These are phyloP conservation scores for Loripinus fragilis DNA, from an alignment of 2,888 invertebrate species.

Conservation along the genomic window DNA sequence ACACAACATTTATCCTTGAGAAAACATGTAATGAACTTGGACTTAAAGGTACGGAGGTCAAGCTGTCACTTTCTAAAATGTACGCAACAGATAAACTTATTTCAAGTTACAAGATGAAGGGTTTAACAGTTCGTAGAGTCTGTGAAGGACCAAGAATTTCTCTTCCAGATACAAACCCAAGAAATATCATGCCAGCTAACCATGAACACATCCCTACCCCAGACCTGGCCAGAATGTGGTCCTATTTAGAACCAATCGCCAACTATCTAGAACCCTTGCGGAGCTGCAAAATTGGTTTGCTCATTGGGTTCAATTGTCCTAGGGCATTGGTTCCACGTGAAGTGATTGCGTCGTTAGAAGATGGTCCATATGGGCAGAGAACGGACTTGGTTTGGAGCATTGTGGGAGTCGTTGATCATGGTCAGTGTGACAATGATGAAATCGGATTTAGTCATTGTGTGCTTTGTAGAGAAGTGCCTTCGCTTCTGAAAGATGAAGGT, in stretches of 20 bases:
- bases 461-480: constrained; percentile 10
- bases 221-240: constrained; percentile 35
- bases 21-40: constrained; percentile 33
- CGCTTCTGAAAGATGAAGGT: neutral
- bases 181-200: constrained; percentile 53
- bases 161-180: constrained; percentile 52
- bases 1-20: constrained; percentile 56
- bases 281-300: constrained; percentile 45
- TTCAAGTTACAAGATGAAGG: constrained; percentile 21
- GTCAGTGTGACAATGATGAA: constrained; percentile 37
- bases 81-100: constrained; percentile 34
- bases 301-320: constrained; percentile 61
- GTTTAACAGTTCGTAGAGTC: constrained; percentile 48
- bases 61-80: constrained; percentile 36
- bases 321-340: constrained; percentile 57
- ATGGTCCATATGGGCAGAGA: constrained; percentile 53
- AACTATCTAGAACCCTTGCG: constrained; percentile 28
- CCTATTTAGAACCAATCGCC: constrained; percentile 35
- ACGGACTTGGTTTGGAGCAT: constrained; percentile 60
- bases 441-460: constrained; percentile 38
- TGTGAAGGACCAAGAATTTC: constrained; percentile 36
- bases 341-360: constrained; percentile 32
- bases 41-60: neutral
- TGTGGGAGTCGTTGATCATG: constrained; percentile 39
- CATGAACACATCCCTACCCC: constrained; percentile 47